Percentiles rank a stretch among this genome's conserved stretches.
Conservation (phyloP, 2,797 vertebrate species). For the Chelon labrosus region DNA sequence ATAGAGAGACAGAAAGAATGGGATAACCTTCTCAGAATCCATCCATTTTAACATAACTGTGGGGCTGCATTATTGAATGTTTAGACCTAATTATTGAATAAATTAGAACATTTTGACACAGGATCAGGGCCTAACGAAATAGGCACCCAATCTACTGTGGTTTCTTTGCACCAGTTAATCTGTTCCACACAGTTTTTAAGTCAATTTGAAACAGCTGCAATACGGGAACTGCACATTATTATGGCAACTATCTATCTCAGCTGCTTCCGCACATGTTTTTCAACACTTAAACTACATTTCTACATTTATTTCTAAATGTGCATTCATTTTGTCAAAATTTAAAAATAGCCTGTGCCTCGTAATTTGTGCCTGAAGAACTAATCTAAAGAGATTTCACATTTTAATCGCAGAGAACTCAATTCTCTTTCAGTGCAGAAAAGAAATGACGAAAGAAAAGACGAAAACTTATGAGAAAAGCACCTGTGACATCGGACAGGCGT, state of each 20-base stretch:
- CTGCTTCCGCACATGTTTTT: background rate
- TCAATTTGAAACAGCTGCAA: background rate
- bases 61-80: too few species aligned
- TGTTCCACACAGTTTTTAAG: background rate
- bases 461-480: background rate
- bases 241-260: background rate
- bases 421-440: background rate
- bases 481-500: background rate
- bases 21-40: background rate
- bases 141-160: background rate
- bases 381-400: background rate
- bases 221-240: too few species aligned
- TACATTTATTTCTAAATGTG: background rate
- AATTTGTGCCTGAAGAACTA: background rate
- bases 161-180: background rate
- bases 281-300: too few species aligned
- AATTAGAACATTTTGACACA: background rate
- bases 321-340: background rate
- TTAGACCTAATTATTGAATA: conserved; percentile 1
- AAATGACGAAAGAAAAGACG: background rate
- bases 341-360: background rate
- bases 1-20: background rate
- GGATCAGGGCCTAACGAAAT: conserved; percentile 4
- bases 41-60: too few species aligned
- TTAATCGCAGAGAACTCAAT: background rate